Base-by-base conservation (phyloP, 2,797 vertebrate genomes). In the Lateolabrax maculatus region DNA sequence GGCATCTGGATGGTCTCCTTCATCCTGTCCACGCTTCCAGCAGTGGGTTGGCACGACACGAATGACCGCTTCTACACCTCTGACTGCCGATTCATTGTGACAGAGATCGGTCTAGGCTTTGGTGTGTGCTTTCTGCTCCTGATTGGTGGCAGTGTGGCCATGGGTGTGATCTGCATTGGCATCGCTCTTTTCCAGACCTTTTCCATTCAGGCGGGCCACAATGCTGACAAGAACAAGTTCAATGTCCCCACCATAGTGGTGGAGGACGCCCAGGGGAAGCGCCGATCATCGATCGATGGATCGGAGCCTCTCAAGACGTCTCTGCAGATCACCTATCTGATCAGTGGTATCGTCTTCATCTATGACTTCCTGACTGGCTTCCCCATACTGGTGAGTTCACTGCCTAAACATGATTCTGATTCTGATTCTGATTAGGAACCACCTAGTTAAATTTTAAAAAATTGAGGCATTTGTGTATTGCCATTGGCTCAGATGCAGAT, bases 1-100 rank as follows among this genome's bases (percentile, higher is more conserved):
- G 97, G 97, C 46, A 97, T 98, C 93, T 98, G 97, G 97, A 98
- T 97, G 97, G 97, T 98, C 57, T 98, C 97, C 46, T 98, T 98
- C 91, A 96, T 97, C 88, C 93, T 98, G 69, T 98, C 97, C 9
- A 97, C 97, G 0, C 94, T 98, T 81, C 97, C 97, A 0, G 97
- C 97, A 0, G 97, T 98, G 39, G 97, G 97, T 72, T 98, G 97
- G 97, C 97, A 98, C 0, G 96, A 98, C 94, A 97, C 97, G 9
- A 93, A 90, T 0, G 90, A 97, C 63, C 97, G 97, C 79, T 98
- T 98, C 95, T 98, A 98, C 66, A 89, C 96, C 65, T 94, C 95
- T 0, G 97, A 97, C 94, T 98, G 97, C 92, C 96, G 96, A 79
- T 98, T 98, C 92, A 96, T 98, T 2, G 97, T 97, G 87, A 97